phyloP scores from a whole-genome alignment of 2,113 vertebrate species.

The Oncorhynchus nerka region DNA sequence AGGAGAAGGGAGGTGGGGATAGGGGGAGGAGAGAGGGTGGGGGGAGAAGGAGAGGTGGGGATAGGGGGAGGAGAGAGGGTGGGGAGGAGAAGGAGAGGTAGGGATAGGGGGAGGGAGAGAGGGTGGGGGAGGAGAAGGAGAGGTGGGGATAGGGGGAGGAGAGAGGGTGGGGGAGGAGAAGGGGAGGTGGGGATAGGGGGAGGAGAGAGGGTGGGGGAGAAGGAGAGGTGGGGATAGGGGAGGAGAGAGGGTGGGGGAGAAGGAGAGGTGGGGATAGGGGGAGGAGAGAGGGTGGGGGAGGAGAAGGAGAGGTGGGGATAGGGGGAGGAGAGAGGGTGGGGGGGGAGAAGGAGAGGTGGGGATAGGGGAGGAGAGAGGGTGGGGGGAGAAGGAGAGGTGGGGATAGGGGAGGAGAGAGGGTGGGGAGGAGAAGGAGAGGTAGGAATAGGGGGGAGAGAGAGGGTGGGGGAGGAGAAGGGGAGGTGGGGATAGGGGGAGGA shows the following conservation, averaged over 20 bases:
- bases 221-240: too few species aligned
- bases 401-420: background rate
- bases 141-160: accelerated
- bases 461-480: background rate
- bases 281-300: too few species aligned
- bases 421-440: background rate
- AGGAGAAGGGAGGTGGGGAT: background rate
- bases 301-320: too few species aligned
- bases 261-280: too few species aligned
- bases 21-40: background rate
- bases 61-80: background rate
- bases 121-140: background rate
- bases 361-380: background rate
- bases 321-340: background rate
- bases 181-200: background rate
- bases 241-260: too few species aligned
- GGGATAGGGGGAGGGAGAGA: too few species aligned
- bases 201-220: too few species aligned
- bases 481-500: accelerated
- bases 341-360: background rate
- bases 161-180: background rate
- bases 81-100: background rate
- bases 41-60: background rate
- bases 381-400: background rate
- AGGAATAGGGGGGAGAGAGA: too few species aligned